Base-by-base conservation (phyloP, 2,113 vertebrate species). In the Podocnemis expansa region DNA sequence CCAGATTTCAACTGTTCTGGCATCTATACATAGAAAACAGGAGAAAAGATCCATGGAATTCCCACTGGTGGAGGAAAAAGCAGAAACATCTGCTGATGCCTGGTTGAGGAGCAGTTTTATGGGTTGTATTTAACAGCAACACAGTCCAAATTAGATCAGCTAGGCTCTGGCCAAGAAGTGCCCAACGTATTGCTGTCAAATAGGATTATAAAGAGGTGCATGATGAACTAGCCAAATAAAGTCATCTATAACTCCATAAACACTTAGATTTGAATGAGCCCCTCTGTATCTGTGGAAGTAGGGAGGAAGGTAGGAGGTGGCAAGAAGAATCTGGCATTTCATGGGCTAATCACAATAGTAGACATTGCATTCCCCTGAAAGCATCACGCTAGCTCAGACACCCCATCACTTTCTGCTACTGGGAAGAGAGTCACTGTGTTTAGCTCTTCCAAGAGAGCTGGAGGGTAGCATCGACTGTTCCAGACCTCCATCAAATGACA, bases 271-370 rank as follows among this genome's bases (percentile, higher is more conserved):
- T 90, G 22, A 4, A 11, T 45, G 84, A 75, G 10, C 75, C 56
- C 43, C 0, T 45, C 8, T 10, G 47, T 43, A 6, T 12, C 3
- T 0, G 1, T 1, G 0, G 63, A 49, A 31, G 73, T 38, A 85
- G 49, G 86, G n/a, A 52, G 58, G 73, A 79, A 75, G 49, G 88
- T 41, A 52, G 55, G 63, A 79, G 67, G 49, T 24, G 55, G 19
- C 54, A 70, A 96, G 85, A 78, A 0, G 0, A 43, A 84, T 6
- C 22, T 9, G 78, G 76, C 70, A 47, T 34, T 4, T 1, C 55
- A 27, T 51, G 29, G 27, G 78, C 21, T 5, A 34, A 14, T 1
- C 34, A 73, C 25, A 90, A 85, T 24, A 22, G 11, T 45, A 79
- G 56, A 52, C 4, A 6, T 27, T 24, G 21, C 67, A 73, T 22